Evolutionary conservation across 2,113 vertebrate genomes (phyloP).

Genomic region (Stictonetta naevosa): DNA sequence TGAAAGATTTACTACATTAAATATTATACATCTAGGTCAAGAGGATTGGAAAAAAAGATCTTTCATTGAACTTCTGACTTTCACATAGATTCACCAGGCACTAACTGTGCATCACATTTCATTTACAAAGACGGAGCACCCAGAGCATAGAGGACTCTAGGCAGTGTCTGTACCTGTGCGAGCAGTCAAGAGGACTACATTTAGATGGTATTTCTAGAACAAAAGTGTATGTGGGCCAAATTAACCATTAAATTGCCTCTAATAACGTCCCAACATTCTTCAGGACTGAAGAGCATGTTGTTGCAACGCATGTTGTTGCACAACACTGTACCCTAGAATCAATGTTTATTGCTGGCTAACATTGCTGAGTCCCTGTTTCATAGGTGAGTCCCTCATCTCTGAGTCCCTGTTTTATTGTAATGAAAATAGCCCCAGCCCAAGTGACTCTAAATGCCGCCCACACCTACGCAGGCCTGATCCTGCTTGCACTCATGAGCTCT

Average conservation of each 20-base stretch:
- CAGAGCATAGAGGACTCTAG: background rate
- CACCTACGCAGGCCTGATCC: background rate
- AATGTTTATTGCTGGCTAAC: background rate
- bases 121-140: background rate
- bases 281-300: background rate
- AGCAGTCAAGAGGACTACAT: background rate
- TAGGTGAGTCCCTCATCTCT: too few relatives aligned
- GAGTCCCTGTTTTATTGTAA: background rate
- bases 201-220: constrained; percentile 2
- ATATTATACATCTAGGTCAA: background rate
- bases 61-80: background rate
- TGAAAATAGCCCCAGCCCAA: background rate
- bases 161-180: background rate
- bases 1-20: background rate
- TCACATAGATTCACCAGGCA: background rate
- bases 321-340: background rate
- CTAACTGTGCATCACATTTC: background rate
- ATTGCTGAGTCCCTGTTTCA: rapidly evolving
- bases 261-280: background rate
- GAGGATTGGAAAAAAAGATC: background rate
- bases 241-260: background rate
- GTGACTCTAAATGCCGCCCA: background rate
- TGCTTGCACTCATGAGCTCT: background rate
- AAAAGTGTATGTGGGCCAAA: background rate
- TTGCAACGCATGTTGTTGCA: background rate